Evolutionary conservation across 2,113 vertebrate species (phyloP).

Genomic region (Megalops atlanticus): DNA sequence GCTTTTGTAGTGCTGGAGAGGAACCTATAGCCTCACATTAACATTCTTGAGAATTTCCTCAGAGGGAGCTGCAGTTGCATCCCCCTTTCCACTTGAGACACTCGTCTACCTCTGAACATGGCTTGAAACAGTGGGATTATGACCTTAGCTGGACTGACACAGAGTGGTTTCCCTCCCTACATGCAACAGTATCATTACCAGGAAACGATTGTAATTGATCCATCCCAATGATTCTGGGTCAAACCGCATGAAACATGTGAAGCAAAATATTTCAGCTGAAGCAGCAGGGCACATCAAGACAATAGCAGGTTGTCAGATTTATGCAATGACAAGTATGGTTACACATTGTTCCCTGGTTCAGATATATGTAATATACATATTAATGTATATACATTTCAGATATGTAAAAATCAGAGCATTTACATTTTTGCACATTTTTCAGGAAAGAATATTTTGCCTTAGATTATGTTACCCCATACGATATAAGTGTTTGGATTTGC

Average conservation of each 20-base stretch:
- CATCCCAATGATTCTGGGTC: not conserved
- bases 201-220: not conserved
- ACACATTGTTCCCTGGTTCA: no score
- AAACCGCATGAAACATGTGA: not conserved
- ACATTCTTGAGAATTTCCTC: not conserved
- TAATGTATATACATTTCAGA: no score
- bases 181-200: not conserved
- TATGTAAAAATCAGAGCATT: no score
- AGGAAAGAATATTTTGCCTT: no score
- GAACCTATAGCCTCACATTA: not conserved
- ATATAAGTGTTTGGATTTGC: no score
- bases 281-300: no score
- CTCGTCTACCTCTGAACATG: not conserved
- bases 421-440: no score
- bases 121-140: not conserved
- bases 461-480: no score
- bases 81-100: not conserved
- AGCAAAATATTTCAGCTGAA: no score
- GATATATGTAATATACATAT: no score
- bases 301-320: no score
- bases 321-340: no score
- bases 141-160: not conserved
- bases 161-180: not conserved
- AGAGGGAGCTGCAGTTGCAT: not conserved
- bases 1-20: not conserved